Evolutionary conservation across 2,888 invertebrate species (phyloP).

Genomic region (Coelogynopora nodosa): DNA sequence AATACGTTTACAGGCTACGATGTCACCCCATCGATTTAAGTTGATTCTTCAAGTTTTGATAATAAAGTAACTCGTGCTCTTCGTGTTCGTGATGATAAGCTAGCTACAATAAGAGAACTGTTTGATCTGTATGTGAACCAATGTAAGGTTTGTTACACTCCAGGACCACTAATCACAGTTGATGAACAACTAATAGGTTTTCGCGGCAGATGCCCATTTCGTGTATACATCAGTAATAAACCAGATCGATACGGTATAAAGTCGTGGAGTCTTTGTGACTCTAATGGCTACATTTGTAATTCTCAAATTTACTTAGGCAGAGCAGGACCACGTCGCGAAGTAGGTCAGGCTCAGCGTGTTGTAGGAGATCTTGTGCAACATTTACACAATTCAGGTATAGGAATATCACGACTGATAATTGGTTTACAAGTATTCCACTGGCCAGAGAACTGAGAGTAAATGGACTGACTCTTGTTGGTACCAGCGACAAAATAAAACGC

Average conservation of each 20-base stretch:
- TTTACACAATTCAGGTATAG: neutral
- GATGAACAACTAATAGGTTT: constrained; percentile 36
- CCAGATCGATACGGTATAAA: constrained; percentile 34
- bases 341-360: neutral
- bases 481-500: constrained; percentile 21
- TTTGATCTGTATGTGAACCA: neutral
- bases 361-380: neutral
- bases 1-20: neutral
- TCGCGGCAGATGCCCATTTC: constrained; percentile 17
- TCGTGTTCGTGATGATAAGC: no score
- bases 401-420: constrained; percentile 39
- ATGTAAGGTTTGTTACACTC: neutral
- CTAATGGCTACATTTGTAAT: neutral
- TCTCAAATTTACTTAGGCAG: neutral
- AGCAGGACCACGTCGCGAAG: neutral
- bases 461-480: constrained; percentile 35
- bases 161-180: neutral
- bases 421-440: constrained; percentile 32
- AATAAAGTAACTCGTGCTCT: no score
- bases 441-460: neutral
- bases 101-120: neutral
- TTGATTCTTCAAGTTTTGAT: no score
- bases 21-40: neutral
- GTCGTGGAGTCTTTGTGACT: neutral
- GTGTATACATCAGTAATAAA: constrained; percentile 1